A percentile compares a stretch with the other conserved stretches of the same genome.
Evolutionary conservation across 2,113 vertebrate genomes (phyloP).

Genomic region (Climacteris rufus): DNA sequence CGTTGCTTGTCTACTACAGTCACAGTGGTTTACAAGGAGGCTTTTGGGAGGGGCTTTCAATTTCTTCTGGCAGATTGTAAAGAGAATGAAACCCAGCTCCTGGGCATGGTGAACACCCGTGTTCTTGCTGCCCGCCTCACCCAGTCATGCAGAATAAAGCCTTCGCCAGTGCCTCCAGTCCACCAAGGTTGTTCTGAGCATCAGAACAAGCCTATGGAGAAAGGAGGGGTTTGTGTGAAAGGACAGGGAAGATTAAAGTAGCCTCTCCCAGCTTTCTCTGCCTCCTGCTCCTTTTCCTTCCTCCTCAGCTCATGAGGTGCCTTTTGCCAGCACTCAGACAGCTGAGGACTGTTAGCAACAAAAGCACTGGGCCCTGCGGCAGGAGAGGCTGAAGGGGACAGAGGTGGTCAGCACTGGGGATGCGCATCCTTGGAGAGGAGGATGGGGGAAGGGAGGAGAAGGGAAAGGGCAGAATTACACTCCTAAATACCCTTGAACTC

Average conservation of each 20-base stretch:
- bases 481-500: background rate
- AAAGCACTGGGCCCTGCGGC: background rate
- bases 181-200: accelerated
- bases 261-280: background rate
- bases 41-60: background rate
- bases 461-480: background rate
- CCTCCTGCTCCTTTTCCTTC: background rate
- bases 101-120: background rate
- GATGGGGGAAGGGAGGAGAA: background rate
- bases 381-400: background rate
- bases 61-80: background rate
- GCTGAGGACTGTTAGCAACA: background rate
- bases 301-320: background rate
- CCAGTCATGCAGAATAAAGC: background rate
- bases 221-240: background rate
- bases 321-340: background rate
- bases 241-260: background rate
- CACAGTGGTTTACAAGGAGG: background rate
- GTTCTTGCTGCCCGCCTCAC: background rate
- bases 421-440: accelerated
- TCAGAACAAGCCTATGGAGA: background rate
- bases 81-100: background rate
- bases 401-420: background rate
- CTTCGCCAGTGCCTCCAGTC: background rate
- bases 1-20: background rate